These are phyloP conservation scores for Calliopsis andreniformis DNA, from an alignment of 1,140 invertebrate genomes.

Conservation along the genomic window DNA sequence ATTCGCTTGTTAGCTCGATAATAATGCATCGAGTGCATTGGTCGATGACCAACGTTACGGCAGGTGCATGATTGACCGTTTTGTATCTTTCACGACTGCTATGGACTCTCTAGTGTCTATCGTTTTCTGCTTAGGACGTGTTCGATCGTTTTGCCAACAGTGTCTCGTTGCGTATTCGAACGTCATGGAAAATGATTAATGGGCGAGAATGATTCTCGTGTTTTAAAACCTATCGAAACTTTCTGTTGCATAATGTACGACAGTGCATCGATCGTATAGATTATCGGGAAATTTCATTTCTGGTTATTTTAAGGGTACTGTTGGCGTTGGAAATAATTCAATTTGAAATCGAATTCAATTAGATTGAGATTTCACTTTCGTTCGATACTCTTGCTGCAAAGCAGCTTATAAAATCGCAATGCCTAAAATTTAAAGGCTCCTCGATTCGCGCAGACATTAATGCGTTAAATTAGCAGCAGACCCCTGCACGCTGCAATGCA, in stretches of 20 bases:
- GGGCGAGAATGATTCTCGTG: not conserved
- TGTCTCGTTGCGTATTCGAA: not conserved
- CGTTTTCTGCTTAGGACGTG: conserved; percentile 19
- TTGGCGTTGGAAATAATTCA: too few species aligned
- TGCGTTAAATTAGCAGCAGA: conserved; percentile 31
- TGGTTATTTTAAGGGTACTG: not conserved
- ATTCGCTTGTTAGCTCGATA: conserved; percentile 15
- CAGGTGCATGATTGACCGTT: conserved; percentile 51
- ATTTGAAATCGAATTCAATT: too few species aligned
- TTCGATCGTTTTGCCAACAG: conserved; percentile 5
- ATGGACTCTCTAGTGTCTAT: conserved; percentile 15
- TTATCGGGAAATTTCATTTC: conserved; percentile 7
- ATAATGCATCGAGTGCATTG: conserved; percentile 54
- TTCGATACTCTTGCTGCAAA: not conserved
- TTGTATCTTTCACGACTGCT: not conserved
- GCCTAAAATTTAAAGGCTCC: not conserved
- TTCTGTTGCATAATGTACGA: conserved; percentile 24
- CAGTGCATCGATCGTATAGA: not conserved
- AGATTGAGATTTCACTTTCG: too few species aligned
- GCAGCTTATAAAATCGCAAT: not conserved
- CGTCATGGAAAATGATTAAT: conserved; percentile 50
- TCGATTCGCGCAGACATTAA: not conserved
- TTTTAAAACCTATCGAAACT: conserved; percentile 11
- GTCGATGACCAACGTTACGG: conserved; percentile 26
- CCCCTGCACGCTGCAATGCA: not conserved